Evolutionary conservation across 2,888 invertebrate genomes (phyloP), one percentile per base, ranked within the genome.

Genomic region (Schizotus pectinicornis): DNA sequence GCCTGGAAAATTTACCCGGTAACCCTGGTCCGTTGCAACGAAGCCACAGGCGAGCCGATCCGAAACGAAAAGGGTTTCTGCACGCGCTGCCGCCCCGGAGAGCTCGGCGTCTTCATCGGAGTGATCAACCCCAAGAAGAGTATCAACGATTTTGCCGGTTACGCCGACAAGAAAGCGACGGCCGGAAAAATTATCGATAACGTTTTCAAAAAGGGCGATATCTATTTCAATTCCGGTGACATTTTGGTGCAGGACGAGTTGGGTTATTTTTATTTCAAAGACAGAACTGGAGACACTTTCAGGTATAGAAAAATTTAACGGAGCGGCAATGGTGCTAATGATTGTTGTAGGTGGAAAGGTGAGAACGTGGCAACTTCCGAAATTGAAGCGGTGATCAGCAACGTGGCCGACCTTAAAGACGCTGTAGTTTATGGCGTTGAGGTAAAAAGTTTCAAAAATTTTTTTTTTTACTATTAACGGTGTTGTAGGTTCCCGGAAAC

Each of bases 341-440:
- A 22, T 22, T 22, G 2, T 22, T 22, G 5, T 22, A 77, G 79
- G 49, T 96, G 95, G 95, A 90, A 94, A 75, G 98, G 98, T 8
- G 98, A 99, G 82, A 98, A 98, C 77, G 96, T 98, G 0, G 91
- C 97, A 55, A 98, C 98, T 0, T 89, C 91, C 0, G 98, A 98
- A 82, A 94, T 98, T 12, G 98, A 98, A 81, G 90, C 91, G 51
- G 89, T 94, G 7, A 85, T 98, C 64, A 91, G 90, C 60, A 90
- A 90, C 53, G 84, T 89, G 30, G 81, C 92, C 46, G 86, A 86
- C 0, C 84, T 94, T 58, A 86, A 87, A 61, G 79, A 80, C 66
- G 90, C 90, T 61, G 90, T 90, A 2, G 96, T 95, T 0, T 98
- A 94, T 74, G 98, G 98, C 0, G 95, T 98, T 0, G 88, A 94